Evolutionary conservation across 2,113 vertebrate species (phyloP), one percentile per base, ranked within the genome.

Genomic region (Nematolebias whitei): DNA sequence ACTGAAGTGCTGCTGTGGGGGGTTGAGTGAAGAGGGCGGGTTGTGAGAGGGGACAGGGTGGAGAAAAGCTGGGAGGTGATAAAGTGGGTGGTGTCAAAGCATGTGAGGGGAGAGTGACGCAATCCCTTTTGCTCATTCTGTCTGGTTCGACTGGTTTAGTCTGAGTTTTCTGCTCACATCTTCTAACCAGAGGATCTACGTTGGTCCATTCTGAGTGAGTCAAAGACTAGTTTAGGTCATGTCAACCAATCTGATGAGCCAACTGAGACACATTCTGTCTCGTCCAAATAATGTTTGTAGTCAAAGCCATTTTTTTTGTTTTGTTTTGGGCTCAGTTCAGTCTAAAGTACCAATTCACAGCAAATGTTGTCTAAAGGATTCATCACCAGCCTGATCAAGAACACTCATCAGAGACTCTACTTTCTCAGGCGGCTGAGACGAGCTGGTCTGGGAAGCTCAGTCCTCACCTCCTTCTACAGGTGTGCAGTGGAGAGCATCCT

Each of bases 1-100:
- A 92, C 92, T 82, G 90, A 94, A 95, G 94, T 94, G 92, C 85
- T 81, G 51, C 29, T 50, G 83, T 70, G 65, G 74, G 85, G 84
- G 76, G 22, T 69, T 63, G 59, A 41, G 48, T 76, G 26, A 43
- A 75, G 71, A 54, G 66, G 83, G 66, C 64, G 80, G 83, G 74
- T 52, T 49, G 59, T 57, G 54, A 74, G 82, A 80, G 51, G 74
- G 70, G 55, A 35, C 41, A 50, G 68, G 61, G 38, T 18, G 45
- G 56, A 47, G 68, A 56, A 67, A 26, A 39, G 49, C 48, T 11
- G 51, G 49, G 64, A 73, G 74, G 69, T 70, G 67, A 68, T 65
- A 35, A 43, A 41, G 68, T 38, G 22, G 32, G 54, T n/a, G 51
- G 20, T 35, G 24, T 69, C 45, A 47, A 45, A 44, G 40, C 14